Percentiles rank a stretch among this genome's conserved stretches.
phyloP scores from a whole-genome alignment of 2,797 vertebrate species.

The Ptychobarbus kaznakovi region DNA sequence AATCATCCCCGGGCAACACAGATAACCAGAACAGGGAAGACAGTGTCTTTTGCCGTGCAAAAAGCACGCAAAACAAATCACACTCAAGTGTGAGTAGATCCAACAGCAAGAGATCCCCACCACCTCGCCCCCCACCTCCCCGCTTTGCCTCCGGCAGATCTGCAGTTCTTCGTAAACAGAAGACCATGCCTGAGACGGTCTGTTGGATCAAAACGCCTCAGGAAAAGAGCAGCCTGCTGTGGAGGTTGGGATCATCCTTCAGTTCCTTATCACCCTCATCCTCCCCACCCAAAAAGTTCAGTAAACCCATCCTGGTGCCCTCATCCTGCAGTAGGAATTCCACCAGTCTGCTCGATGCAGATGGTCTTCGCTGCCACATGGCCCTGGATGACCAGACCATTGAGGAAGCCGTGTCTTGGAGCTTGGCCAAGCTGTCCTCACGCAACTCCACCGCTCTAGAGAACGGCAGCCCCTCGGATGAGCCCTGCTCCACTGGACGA shows the following conservation, averaged over 20 bases:
- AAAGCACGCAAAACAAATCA: not conserved
- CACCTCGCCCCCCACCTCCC: constrained; percentile 90
- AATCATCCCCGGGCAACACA: constrained; percentile 11
- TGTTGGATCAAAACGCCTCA: constrained; percentile 71
- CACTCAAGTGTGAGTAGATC: constrained; percentile 18
- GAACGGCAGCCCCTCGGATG: constrained; percentile 62
- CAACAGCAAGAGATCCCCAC: constrained; percentile 77
- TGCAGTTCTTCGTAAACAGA: constrained; percentile 72
- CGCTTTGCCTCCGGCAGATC: constrained; percentile 67
- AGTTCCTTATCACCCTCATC: constrained; percentile 55
- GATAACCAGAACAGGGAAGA: not conserved
- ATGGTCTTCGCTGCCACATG: constrained; percentile 77
- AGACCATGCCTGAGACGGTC: constrained; percentile 80
- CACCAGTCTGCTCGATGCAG: constrained; percentile 67
- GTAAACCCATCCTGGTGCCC: constrained; percentile 82
- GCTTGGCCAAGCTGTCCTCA: constrained; percentile 74
- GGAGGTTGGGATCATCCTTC: constrained; percentile 57
- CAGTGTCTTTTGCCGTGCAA: not conserved
- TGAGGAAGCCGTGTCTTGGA: constrained; percentile 75
- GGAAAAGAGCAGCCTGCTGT: constrained; percentile 55
- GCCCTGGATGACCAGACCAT: constrained; percentile 81
- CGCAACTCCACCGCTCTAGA: constrained; percentile 64
- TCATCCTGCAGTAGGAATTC: constrained; percentile 86
- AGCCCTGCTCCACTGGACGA: constrained; percentile 66
- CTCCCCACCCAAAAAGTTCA: constrained; percentile 65